Evolutionary conservation across 2,888 invertebrate genomes (phyloP).

Genomic region (Hololepta plana): DNA sequence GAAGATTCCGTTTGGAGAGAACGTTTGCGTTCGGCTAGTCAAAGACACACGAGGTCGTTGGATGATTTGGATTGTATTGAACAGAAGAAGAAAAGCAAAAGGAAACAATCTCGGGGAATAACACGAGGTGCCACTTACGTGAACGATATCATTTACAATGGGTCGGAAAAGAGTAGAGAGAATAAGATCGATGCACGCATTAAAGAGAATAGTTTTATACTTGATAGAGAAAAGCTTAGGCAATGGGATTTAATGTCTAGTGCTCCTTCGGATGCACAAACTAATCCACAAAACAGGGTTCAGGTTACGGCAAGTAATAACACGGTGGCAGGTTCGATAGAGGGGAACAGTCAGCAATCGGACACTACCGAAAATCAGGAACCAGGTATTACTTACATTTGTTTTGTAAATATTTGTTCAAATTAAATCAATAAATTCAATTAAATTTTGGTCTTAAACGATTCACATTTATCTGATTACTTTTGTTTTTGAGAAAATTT

Average conservation of each 20-base stretch:
- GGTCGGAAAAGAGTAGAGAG: slow-evolving; percentile 29
- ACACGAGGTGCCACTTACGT: slow-evolving; percentile 63
- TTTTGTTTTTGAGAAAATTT: no score
- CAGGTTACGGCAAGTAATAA: slow-evolving; percentile 19
- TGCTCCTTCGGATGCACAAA: slow-evolving; percentile 29
- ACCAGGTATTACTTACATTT: slow-evolving; percentile 20
- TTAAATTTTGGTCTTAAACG: no score
- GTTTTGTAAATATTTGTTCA: slow-evolving; percentile 15
- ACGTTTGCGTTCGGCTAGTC: slow-evolving; percentile 57
- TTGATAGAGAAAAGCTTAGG: slow-evolving; percentile 70
- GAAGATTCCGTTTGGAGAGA: slow-evolving; percentile 70
- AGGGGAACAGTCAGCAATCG: slow-evolving; percentile 10
- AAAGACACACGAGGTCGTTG: slow-evolving; percentile 65
- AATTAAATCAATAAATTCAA: no score
- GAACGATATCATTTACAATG: slow-evolving; percentile 45
- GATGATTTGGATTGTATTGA: slow-evolving; percentile 54
- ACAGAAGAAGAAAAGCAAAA: slow-evolving; percentile 15
- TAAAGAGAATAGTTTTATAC: slow-evolving; percentile 25
- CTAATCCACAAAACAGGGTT: slow-evolving; percentile 8
- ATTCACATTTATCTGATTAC: no score
- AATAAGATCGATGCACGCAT: slow-evolving; percentile 20
- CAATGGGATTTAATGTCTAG: slow-evolving; percentile 84
- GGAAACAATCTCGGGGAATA: slow-evolving; percentile 24
- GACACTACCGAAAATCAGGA: slow-evolving; percentile 16
- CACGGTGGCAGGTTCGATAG: slow-evolving; percentile 20